Base-by-base conservation (phyloP, 2,888 invertebrate genomes). In the Phasia obesa region DNA sequence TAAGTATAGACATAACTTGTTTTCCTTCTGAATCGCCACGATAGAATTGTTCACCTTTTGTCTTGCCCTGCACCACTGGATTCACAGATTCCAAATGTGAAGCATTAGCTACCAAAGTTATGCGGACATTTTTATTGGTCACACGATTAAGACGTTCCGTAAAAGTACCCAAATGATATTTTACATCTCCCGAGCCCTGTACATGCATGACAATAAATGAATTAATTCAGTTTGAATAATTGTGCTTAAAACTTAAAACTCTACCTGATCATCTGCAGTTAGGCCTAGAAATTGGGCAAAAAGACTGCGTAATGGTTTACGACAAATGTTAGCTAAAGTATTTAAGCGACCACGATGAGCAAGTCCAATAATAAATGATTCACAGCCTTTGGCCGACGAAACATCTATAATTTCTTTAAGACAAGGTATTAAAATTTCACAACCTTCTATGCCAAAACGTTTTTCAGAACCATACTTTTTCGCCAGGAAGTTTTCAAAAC, bases 381-480 rank as follows among this genome's bases (percentile, higher is more conserved):
- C 99, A 0, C 99, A 98, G 0, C 99, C 99, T 62, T 97, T 93
- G 75, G 96, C 95, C 9, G 98, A 99, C n/a, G 98, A 98, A 59
- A 95, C 95, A 91, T 99, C 99, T 88, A 99, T 99, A 76, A 99
- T 95, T 91, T 98, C 97, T 92, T 99, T 99, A 96, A 99, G 97
- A 0, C 98, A 98, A 0, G 99, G 99, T 87, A 99, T 99, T 87
- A 99, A 93, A 87, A 99, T 98, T 93, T 99, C 99, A 92, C 99
- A 98, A 44, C 99, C 99, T 91, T 99, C 99, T 67, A 99, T 93
- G 87, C 99, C 99, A 92, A 99, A 99, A 88, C 99, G 95, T 92
- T 99, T 99, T 92, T 99, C 99, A 13, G 99, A 98, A 2, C 99
- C 97, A 96, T 97, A 99, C 92, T 99, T 99, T 90, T 97, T 97